Percentiles rank a stretch among this genome's conserved stretches.
Evolutionary conservation across 2,113 vertebrate species (phyloP).

Genomic region (Echinops telfairi): DNA sequence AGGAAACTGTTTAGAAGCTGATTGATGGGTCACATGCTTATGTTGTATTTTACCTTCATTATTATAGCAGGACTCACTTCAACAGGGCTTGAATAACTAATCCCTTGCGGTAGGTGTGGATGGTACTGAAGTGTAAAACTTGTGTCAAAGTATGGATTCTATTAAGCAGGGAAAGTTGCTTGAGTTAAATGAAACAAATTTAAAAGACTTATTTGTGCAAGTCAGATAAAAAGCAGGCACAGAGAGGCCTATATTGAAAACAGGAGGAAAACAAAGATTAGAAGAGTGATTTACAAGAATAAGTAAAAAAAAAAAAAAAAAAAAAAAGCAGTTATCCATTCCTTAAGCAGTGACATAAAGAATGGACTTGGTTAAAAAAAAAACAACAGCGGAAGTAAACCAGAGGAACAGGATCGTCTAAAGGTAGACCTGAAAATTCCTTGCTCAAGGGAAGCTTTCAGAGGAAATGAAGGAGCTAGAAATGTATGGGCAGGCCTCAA

Average conservation of each 20-base stretch:
- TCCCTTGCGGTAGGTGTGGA: not conserved
- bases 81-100: not conserved
- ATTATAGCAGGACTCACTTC: not conserved
- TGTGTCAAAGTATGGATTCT: slow-evolving; percentile 26
- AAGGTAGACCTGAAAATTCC: not conserved
- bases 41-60: slow-evolving; percentile 48
- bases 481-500: not conserved
- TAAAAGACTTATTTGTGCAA: not conserved
- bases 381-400: not conserved
- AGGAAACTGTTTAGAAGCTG: slow-evolving; percentile 39
- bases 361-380: slow-evolving; percentile 42
- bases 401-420: slow-evolving; percentile 19
- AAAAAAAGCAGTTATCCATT: slow-evolving; percentile 30
- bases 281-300: slow-evolving; percentile 45
- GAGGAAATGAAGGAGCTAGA: not conserved
- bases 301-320: slow-evolving; percentile 1
- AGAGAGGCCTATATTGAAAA: slow-evolving; percentile 11
- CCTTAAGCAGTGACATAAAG: slow-evolving; percentile 31
- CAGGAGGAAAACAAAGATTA: not conserved
- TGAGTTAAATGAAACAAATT: not conserved
- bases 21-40: not conserved
- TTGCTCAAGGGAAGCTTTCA: not conserved
- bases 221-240: slow-evolving; percentile 42
- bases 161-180: slow-evolving; percentile 18
- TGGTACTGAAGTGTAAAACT: not conserved